Evolutionary conservation across 1,140 invertebrate species (phyloP), one percentile per base, ranked within the genome.

Genomic region (Phocides pigmalion): DNA sequence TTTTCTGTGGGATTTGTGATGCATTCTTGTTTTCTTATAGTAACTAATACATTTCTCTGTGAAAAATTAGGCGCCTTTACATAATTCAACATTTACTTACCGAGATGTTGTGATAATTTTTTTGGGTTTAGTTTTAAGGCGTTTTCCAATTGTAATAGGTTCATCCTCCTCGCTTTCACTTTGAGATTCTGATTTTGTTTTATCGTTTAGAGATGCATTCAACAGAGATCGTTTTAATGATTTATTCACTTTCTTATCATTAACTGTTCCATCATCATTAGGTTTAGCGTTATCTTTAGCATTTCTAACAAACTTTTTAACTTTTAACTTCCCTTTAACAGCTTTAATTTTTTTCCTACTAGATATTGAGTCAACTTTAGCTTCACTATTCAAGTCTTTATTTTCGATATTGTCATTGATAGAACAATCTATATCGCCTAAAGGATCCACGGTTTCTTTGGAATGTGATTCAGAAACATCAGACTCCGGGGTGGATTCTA

Each of bases 111-210:
- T 87, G 12, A 83, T 79, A 44, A 87, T 86, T 70, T 87, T 89
- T 72, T 91, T 92, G 46, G 90, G 86, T 75, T 91, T 92, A 62
- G 84, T 87, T 79, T 92, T 92, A 22, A 90, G 72, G 39, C 89
- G 76, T 66, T 92, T 92, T 1, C 89, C 84, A 50, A 75, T 82
- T 4, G 75, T 78, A 11, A 80, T 72, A 3, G 81, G 78, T 62
- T 90, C 84, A 12, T 91, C 81, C 22, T 85, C 84, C 22, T 92
- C 91, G 62, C 87, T 89, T 64, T 92, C 91, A 42, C 86, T 90
- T 56, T 85, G 84, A 82, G 91, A 92, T 87, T 90, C 91, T 41
- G 87, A 81, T 79, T 88, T 84, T 61, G 71, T 86, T 79, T 86
- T 91, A 64, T 89, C 86, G 79, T 80, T 84, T 20, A 81, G 53